Evolutionary conservation across 2,797 vertebrate genomes (phyloP).

Genomic region (Fistularia tabacaria): DNA sequence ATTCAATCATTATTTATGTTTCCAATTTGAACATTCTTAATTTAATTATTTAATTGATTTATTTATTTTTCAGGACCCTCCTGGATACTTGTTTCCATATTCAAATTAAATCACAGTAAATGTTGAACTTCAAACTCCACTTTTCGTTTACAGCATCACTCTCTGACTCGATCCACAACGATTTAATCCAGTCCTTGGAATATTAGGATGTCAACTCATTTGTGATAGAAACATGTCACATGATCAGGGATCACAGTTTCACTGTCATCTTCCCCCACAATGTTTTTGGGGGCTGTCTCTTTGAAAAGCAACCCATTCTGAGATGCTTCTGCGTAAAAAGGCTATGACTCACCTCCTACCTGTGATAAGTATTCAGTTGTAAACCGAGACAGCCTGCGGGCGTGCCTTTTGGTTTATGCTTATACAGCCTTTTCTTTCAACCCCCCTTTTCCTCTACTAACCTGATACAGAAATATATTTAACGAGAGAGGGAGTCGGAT

Average conservation of each 20-base stretch:
- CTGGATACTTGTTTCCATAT: not conserved
- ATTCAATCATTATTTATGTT: no score
- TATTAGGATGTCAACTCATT: slow-evolving; percentile 1
- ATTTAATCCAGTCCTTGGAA: no score
- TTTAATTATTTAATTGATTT: not conserved
- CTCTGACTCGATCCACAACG: not conserved
- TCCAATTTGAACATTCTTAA: slow-evolving; percentile 22
- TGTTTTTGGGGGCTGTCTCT: slow-evolving; percentile 31
- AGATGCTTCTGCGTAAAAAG: slow-evolving; percentile 59
- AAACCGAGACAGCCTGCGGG: slow-evolving; percentile 70
- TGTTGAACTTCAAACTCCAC: not conserved
- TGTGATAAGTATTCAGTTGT: slow-evolving; percentile 70
- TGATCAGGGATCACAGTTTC: slow-evolving; percentile 13
- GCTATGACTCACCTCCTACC: slow-evolving; percentile 51
- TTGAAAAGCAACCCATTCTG: slow-evolving; percentile 44
- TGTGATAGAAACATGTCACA: slow-evolving; percentile 22
- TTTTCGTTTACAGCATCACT: slow-evolving; percentile 9
- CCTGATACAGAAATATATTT: slow-evolving; percentile 72
- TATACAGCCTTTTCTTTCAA: slow-evolving; percentile 62
- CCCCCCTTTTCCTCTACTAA: slow-evolving; percentile 53
- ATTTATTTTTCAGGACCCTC: slow-evolving; percentile 6
- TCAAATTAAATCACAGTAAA: slow-evolving; percentile 14
- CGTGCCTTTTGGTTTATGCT: slow-evolving; percentile 68
- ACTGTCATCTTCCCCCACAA: slow-evolving; percentile 22
- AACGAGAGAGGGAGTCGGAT: slow-evolving; percentile 44